Conservation (phyloP, 2,113 vertebrate species). For the Pyrgilauda ruficollis region DNA sequence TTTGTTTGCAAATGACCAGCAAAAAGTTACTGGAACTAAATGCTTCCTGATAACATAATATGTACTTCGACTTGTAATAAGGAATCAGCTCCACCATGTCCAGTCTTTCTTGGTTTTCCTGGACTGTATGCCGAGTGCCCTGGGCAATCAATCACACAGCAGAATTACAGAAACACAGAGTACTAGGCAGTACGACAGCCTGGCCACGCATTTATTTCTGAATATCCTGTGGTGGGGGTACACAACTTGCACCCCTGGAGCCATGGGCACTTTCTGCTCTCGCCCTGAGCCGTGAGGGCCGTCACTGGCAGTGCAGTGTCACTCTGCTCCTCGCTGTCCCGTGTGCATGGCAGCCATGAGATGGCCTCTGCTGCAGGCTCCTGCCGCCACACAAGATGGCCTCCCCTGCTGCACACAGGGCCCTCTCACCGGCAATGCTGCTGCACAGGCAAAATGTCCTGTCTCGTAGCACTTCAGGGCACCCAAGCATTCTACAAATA, state of each 20-base stretch:
- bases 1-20: neutral
- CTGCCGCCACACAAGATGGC: neutral
- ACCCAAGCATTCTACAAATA: neutral
- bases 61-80: neutral
- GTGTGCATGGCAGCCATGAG: neutral
- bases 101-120: neutral
- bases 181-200: neutral
- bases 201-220: neutral
- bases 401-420: neutral
- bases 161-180: neutral
- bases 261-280: neutral
- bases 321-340: neutral
- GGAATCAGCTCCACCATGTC: neutral
- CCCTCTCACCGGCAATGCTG: neutral
- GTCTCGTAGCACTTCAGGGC: accelerated
- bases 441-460: neutral
- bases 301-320: no score
- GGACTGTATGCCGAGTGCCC: neutral
- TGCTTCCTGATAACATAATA: neutral
- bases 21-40: neutral
- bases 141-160: neutral
- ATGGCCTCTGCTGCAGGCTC: neutral
- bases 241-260: accelerated
- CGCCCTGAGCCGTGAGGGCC: accelerated
- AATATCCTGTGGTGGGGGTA: no score